Evolutionary conservation across 23 tunicate species (phyloP).

Genomic region (Phallusia fumigata): DNA sequence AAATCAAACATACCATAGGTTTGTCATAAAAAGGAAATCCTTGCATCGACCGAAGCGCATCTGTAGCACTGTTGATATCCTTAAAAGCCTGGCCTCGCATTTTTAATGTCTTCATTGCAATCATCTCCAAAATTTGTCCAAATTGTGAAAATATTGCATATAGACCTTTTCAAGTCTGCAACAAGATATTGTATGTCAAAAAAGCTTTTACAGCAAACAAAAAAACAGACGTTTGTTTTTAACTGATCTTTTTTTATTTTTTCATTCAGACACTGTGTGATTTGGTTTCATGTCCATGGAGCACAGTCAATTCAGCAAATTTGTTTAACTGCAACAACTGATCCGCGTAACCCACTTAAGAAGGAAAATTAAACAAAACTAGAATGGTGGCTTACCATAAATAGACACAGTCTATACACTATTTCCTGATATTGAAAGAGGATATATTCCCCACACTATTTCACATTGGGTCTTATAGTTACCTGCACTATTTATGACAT

Average conservation of each 20-base stretch:
- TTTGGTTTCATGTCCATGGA: slow-evolving; percentile 80
- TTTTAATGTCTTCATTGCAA: slow-evolving; percentile 87
- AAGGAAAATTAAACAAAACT: not conserved
- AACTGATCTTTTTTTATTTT: slow-evolving; percentile 68
- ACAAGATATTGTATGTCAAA: not conserved
- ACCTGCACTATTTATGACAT: too few species aligned
- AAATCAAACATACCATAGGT: slow-evolving; percentile 88
- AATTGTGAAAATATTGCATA: slow-evolving; percentile 97
- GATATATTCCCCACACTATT: too few species aligned
- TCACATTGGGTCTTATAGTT: too few species aligned
- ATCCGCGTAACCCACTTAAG: not conserved
- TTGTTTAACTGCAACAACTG: too few species aligned
- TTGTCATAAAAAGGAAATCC: slow-evolving; percentile 99
- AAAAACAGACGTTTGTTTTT: too few species aligned
- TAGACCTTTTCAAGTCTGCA: slow-evolving; percentile 88
- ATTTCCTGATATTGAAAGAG: too few species aligned
- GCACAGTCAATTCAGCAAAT: too few species aligned
- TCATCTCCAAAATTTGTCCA: slow-evolving; percentile 96
- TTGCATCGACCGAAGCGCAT: slow-evolving; percentile 91
- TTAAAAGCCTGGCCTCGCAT: slow-evolving; percentile 99
- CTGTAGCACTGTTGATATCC: slow-evolving; percentile 93
- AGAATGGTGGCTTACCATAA: too few species aligned
- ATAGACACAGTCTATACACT: too few species aligned
- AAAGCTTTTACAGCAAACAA: too few species aligned
- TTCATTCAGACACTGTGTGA: slow-evolving; percentile 94